A percentile compares a stretch with the other conserved stretches of the same genome.
phyloP scores from a whole-genome alignment of 2,797 vertebrate genomes.

The Chaetophractus vellerosus region DNA sequence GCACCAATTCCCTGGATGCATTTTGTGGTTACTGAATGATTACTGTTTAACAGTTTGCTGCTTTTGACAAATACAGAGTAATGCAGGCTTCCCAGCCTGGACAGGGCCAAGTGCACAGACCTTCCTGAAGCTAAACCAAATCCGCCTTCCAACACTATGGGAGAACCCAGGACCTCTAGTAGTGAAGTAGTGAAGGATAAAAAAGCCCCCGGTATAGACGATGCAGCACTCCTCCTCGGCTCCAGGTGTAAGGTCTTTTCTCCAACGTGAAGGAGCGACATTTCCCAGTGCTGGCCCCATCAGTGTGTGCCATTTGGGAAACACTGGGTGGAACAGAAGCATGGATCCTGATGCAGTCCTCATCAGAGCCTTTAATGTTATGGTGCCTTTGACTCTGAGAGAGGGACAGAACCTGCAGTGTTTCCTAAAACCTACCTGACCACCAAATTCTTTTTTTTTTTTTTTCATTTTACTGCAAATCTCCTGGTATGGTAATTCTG shows the following conservation, averaged over 20 bases:
- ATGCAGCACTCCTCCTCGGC: background rate
- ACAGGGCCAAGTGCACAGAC: background rate
- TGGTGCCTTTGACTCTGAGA: background rate
- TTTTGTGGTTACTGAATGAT: conserved; percentile 88
- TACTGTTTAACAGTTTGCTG: conserved; percentile 62
- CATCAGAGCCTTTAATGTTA: background rate
- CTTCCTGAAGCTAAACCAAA: background rate
- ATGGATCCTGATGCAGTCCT: background rate
- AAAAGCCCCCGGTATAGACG: accelerated
- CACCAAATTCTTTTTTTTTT: background rate
- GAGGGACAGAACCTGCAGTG: accelerated
- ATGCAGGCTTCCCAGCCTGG: background rate
- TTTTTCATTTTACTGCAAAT: background rate
- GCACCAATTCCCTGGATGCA: conserved; percentile 86
- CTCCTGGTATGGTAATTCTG: background rate
- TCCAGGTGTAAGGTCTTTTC: background rate
- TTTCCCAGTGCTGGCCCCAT: no score
- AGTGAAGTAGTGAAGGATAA: background rate
- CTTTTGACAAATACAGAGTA: conserved; percentile 78
- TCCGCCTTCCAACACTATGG: background rate
- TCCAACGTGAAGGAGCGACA: background rate
- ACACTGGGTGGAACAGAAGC: background rate
- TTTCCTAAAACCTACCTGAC: background rate
- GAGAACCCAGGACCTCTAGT: no score
- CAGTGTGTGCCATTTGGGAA: no score